These are phyloP conservation scores for Lepilemur septentrionalis DNA, from an alignment of 2,797 vertebrate genomes.

Conservation along the genomic window DNA sequence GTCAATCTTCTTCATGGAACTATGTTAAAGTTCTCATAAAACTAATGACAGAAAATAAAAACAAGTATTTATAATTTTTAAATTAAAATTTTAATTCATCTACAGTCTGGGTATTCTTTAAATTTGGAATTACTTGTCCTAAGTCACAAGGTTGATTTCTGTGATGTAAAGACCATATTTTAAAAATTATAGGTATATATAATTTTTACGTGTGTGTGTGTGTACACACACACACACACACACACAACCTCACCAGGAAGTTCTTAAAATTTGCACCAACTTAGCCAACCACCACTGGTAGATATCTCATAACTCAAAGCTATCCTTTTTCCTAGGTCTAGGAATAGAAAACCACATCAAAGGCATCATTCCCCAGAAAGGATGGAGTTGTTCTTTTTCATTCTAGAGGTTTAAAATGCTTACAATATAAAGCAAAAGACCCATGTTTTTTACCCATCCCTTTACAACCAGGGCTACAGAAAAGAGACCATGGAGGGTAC, in stretches of 20 bases:
- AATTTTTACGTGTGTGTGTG: too few species aligned
- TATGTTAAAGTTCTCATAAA: neutral
- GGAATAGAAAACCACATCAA: slow-evolving; percentile 11
- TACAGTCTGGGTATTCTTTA: neutral
- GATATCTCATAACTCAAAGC: neutral
- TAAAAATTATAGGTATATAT: too few species aligned
- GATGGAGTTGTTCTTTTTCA: neutral
- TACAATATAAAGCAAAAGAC: neutral
- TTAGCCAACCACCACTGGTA: neutral
- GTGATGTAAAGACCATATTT: neutral
- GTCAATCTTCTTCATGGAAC: neutral
- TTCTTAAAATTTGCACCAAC: neutral
- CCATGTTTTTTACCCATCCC: neutral
- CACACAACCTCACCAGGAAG: neutral
- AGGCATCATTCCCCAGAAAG: neutral
- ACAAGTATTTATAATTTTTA: neutral
- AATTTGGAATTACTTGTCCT: neutral
- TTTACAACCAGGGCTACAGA: neutral
- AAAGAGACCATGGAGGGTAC: neutral
- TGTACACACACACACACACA: neutral
- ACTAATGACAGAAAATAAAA: neutral
- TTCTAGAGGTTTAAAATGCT: neutral
- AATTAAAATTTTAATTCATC: slow-evolving; percentile 20
- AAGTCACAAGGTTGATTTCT: neutral
- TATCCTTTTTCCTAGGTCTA: neutral